These are phyloP conservation scores for Catharus fuscescens DNA, from an alignment of 2,113 vertebrate genomes.

Conservation along the genomic window DNA sequence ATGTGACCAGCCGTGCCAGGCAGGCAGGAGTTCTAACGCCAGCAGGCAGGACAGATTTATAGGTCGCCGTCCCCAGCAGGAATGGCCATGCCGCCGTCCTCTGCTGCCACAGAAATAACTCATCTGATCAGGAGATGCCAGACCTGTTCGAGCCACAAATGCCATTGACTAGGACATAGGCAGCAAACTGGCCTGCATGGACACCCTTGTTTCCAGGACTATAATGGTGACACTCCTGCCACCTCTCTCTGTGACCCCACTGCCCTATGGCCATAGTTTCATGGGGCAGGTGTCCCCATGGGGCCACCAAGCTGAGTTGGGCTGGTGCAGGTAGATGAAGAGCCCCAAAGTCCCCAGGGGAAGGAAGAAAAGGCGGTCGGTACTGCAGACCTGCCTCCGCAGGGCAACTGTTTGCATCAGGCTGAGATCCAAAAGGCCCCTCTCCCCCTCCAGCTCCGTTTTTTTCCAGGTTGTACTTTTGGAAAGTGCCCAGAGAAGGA, in stretches of 20 bases:
- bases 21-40: background rate
- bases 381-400: background rate
- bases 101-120: conserved; percentile 24
- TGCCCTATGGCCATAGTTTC: background rate
- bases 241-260: background rate
- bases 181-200: background rate
- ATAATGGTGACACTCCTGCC: background rate
- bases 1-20: fast-evolving
- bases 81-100: background rate
- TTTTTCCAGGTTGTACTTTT: conserved; percentile 48
- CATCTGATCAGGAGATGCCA: background rate
- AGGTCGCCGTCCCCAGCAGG: background rate
- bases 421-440: conserved; percentile 3
- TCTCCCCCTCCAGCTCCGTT: background rate
- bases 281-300: fast-evolving
- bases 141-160: background rate
- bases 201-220: background rate
- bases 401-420: background rate
- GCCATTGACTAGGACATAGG: background rate
- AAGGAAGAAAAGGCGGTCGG: fast-evolving
- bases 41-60: conserved; percentile 3
- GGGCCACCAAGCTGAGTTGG: background rate
- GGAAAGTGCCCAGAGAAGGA: conserved; percentile 35
- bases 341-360: background rate
- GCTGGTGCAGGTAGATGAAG: fast-evolving